phyloP scores from a whole-genome alignment of 2,113 vertebrate species.

The Podarcis muralis region DNA sequence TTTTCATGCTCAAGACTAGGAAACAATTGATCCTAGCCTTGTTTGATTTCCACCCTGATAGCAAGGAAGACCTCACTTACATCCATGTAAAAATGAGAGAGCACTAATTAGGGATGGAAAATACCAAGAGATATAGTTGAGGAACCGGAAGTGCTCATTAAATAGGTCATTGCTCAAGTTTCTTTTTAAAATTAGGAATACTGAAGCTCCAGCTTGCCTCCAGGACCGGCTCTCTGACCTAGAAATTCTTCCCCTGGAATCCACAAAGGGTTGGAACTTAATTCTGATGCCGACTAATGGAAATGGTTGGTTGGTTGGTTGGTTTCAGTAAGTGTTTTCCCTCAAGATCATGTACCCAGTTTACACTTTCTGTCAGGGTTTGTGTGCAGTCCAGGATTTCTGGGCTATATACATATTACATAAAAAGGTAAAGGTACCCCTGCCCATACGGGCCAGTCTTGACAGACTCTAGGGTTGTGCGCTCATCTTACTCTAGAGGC shows the following conservation, averaged over 20 bases:
- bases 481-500: no score
- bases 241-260: neutral
- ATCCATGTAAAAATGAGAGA: neutral
- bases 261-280: neutral
- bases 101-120: neutral
- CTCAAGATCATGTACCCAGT: neutral
- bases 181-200: neutral
- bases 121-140: neutral
- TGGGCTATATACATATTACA: neutral
- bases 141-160: neutral
- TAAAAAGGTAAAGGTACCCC: no score
- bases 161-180: neutral
- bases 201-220: neutral
- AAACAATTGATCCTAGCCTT: neutral
- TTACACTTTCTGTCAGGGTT: neutral
- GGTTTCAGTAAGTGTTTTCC: neutral
- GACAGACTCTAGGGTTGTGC: no score
- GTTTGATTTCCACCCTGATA: neutral
- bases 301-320: neutral
- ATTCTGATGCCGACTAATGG: no score
- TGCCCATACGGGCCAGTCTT: no score
- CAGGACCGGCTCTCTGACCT: neutral
- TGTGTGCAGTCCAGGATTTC: neutral
- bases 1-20: neutral
- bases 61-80: no score